Conservation (phyloP, 2,797 vertebrate species). For the Acrocephalus scirpaceus region DNA sequence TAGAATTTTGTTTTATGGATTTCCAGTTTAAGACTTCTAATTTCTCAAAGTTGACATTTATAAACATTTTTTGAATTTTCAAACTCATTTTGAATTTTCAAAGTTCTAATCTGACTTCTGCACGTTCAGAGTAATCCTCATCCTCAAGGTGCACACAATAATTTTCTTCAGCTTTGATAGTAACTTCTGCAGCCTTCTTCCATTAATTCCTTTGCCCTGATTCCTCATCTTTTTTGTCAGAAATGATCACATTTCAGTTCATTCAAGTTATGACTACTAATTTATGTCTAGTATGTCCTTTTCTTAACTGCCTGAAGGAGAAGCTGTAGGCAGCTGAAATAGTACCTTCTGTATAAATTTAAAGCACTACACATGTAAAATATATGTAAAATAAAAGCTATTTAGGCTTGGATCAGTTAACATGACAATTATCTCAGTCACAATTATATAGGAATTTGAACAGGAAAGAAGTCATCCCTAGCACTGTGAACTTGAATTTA, state of each 20-base stretch:
- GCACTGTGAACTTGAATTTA: not conserved
- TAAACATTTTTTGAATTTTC: not conserved
- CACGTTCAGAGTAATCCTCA: not conserved
- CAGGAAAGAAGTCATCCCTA: not conserved
- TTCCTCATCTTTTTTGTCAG: not conserved
- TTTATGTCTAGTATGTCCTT: not conserved
- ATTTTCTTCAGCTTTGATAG: not conserved
- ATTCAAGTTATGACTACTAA: not conserved
- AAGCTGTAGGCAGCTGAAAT: not conserved
- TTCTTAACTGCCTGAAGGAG: not conserved
- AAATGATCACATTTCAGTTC: not conserved
- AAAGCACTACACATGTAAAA: not conserved
- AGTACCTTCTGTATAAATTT: not conserved
- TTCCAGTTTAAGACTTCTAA: not conserved
- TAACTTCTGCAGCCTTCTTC: not conserved
- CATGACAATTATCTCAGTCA: not conserved
- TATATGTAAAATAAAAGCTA: not conserved
- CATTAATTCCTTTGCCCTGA: not conserved
- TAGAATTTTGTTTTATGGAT: not conserved
- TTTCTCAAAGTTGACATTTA: not conserved
- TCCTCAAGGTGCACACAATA: rapidly evolving
- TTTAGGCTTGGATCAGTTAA: conserved; percentile 11
- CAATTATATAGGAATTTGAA: not conserved
- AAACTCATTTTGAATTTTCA: not conserved
- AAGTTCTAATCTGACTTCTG: not conserved